Evolutionary conservation across 1,140 invertebrate genomes (phyloP).

Genomic region (Carposina sasakii): DNA sequence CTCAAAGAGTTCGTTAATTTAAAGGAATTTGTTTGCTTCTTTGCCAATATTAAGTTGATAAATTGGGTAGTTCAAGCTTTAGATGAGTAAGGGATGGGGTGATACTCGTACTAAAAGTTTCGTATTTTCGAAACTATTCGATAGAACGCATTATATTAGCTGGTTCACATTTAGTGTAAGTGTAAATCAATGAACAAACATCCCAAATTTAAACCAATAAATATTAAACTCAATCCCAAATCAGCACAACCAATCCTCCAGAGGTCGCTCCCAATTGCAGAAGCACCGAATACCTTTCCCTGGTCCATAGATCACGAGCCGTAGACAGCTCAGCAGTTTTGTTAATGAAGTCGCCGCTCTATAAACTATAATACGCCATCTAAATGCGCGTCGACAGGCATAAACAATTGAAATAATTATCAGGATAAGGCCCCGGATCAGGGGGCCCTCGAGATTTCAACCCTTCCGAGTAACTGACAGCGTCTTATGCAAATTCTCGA

Average conservation of each 20-base stretch:
- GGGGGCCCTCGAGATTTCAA: slow-evolving; percentile 61
- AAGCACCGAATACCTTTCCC: slow-evolving; percentile 20
- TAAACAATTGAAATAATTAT: slow-evolving; percentile 73
- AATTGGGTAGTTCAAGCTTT: no score
- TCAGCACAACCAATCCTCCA: slow-evolving; percentile 23
- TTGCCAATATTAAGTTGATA: no score
- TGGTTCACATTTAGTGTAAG: no score
- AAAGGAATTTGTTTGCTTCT: no score
- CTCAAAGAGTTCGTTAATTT: no score
- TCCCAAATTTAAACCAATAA: no score
- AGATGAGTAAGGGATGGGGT: no score
- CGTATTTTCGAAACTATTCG: no score
- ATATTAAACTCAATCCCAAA: no score
- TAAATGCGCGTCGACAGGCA: slow-evolving; percentile 70
- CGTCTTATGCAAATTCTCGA: slow-evolving; percentile 70
- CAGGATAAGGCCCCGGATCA: slow-evolving; percentile 66
- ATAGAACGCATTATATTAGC: no score
- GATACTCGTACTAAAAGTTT: no score
- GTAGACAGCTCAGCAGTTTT: slow-evolving; percentile 31
- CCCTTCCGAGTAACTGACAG: slow-evolving; percentile 64
- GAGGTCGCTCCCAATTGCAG: slow-evolving; percentile 36
- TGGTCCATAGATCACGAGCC: slow-evolving; percentile 44
- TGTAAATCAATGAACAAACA: no score
- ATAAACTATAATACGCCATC: slow-evolving; percentile 69
- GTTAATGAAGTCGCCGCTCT: slow-evolving; percentile 57